Conservation (phyloP, 2,113 vertebrate genomes). For the Guaruba guarouba region DNA sequence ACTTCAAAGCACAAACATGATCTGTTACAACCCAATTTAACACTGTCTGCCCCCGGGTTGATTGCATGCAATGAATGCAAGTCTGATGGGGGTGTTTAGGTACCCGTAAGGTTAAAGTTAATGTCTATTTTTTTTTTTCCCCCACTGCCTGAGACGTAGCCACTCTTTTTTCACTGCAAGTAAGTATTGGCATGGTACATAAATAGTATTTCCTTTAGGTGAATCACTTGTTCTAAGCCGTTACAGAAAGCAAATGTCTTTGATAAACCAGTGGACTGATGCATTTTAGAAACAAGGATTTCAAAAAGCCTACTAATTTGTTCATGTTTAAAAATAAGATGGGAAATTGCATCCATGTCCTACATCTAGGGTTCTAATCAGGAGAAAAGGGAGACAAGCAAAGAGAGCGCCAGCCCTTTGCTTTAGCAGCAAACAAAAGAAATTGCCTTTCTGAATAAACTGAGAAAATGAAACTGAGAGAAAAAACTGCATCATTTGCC, state of each 20-base stretch:
- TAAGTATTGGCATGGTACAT: rapidly evolving
- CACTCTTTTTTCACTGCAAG: not conserved
- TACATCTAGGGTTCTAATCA: not conserved
- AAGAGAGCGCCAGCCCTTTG: not conserved
- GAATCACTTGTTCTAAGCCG: not conserved
- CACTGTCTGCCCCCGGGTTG: not conserved
- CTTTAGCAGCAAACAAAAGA: not conserved
- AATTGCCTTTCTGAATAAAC: not conserved
- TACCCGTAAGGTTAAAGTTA: not conserved
- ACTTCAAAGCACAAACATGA: not conserved
- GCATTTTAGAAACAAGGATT: not conserved
- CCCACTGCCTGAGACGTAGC: not conserved
- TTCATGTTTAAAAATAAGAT: not conserved
- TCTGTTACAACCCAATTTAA: not conserved
- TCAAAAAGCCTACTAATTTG: not conserved
- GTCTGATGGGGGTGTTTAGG: not conserved
- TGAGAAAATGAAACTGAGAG: not conserved
- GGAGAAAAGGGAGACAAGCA: not conserved
- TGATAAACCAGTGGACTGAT: not conserved
- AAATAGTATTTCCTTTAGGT: not conserved
- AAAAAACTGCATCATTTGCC: not conserved
- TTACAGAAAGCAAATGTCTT: not conserved
- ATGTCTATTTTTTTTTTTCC: rapidly evolving
- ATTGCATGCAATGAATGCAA: not conserved
- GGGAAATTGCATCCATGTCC: not conserved